Conservation (phyloP, 1,140 invertebrate genomes). For the Sycobia sp. region DNA sequence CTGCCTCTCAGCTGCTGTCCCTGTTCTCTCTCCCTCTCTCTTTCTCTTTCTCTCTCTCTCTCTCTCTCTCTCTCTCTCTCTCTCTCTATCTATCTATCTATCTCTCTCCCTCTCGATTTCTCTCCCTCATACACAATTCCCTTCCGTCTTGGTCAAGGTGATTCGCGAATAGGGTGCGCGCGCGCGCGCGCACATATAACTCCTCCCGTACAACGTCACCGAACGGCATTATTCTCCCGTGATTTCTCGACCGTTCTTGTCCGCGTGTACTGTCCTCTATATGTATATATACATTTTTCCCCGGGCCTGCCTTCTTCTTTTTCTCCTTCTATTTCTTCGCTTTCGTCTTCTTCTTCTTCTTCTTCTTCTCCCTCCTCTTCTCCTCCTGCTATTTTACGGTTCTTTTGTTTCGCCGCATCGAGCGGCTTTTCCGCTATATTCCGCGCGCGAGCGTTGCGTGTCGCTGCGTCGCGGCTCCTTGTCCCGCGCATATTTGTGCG, state of each 20-base stretch:
- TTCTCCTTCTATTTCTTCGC: slow-evolving; percentile 27
- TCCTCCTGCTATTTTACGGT: neutral
- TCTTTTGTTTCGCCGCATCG: neutral
- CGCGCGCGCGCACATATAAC: no score
- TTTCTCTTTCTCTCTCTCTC: slow-evolving; percentile 8
- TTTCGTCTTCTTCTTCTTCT: slow-evolving; percentile 21
- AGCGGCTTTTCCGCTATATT: no score
- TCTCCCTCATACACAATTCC: slow-evolving; percentile 38
- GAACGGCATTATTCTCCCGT: slow-evolving; percentile 3
- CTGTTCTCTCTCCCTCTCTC: neutral
- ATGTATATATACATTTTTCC: no score
- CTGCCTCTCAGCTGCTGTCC: slow-evolving; percentile 12
- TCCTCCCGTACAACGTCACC: slow-evolving; percentile 11
- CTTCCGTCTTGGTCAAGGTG: slow-evolving; percentile 47
- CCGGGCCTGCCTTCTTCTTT: no score
- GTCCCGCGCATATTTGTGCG: slow-evolving; percentile 31
- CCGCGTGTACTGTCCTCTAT: no score
- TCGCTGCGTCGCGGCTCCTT: neutral
- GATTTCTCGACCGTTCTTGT: no score
- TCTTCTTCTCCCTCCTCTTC: neutral
- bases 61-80: slow-evolving; percentile 22
- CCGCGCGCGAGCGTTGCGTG: no score
- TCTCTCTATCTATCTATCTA: no score
- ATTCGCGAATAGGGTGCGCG: no score
- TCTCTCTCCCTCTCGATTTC: no score